Conservation (phyloP, 2,797 vertebrate genomes). For the Numenius phaeopus region DNA sequence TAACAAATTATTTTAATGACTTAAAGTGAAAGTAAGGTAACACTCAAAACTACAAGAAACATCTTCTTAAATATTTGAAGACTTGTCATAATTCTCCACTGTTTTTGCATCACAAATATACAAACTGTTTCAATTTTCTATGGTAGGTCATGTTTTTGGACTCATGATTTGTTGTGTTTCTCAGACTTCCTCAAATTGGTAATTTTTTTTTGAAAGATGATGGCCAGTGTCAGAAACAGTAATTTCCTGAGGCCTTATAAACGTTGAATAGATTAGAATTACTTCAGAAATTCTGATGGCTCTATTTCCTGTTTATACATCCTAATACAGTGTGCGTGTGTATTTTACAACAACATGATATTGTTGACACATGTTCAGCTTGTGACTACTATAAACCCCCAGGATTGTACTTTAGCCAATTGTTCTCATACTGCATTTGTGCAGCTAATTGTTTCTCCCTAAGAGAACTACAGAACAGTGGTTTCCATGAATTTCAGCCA, state of each 20-base stretch:
- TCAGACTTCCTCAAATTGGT: background rate
- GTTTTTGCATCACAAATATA: background rate
- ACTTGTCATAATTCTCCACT: background rate
- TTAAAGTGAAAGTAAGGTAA: background rate
- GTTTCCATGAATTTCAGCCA: background rate
- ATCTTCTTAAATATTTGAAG: background rate
- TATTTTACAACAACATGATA: conserved; percentile 16
- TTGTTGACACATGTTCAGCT: conserved; percentile 59
- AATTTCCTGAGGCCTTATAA: background rate
- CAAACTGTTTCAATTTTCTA: background rate
- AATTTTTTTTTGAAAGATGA: background rate
- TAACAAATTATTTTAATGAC: background rate
- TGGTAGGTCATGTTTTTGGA: background rate
- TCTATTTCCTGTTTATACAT: conserved; percentile 31
- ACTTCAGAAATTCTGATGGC: background rate
- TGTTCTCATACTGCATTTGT: background rate
- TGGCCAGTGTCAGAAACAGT: background rate
- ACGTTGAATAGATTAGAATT: background rate
- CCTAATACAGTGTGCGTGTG: background rate
- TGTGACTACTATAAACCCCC: conserved; percentile 35
- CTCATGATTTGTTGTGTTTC: background rate
- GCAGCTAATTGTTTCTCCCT: background rate
- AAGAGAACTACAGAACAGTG: background rate
- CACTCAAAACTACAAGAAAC: background rate
- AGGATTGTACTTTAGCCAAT: background rate